Evolutionary conservation across 2,888 invertebrate genomes (phyloP), one percentile per base, ranked within the genome.

Genomic region (Lithophane ornitopus): DNA sequence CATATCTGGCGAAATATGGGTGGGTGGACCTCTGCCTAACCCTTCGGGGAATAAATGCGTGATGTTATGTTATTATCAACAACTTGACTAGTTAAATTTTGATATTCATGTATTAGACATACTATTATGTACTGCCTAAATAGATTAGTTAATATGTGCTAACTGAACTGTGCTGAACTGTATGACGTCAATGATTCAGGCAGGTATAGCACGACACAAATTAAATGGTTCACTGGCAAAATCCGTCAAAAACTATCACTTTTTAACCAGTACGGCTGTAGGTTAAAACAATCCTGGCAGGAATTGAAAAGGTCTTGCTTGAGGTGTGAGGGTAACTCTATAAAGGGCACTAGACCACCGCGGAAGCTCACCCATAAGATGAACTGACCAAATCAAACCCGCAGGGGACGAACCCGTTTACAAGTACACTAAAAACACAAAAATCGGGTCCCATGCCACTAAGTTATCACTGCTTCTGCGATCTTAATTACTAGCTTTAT

Each of bases 181-280:
- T 59, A 77, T 81, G 83, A 85, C 86, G 88, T 89, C 83, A 87
- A 78, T 76, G 61, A 82, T 62, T 72, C 69, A 74, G 26, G n/a
- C 74, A 74, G 39, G 58, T 80, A 62, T 54, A 74, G 16, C 19
- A 52, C 74, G 52, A 44, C 74, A 74, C 52, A 74, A 44, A 44
- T 9, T 49, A 16, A 72, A 74, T 2, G 9, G 8, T 41, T 3
- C 12, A 22, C 19, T 12, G 12, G 54, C 8, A 12, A 54, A 44
- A 46, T 19, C 9, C 2, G 8, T 14, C 11, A n/a, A 34, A 54
- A 9, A 28, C 22, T 0, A 22, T 1, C 0, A 34, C 1, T 28
- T 66, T 19, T 28, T 65, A 28, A 65, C 2, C 3, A 44, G 8
- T 44, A 0, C 19, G 26, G n/a, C 52, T n/a, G 3, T 22, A 19